Evolutionary conservation across 2,797 vertebrate species (phyloP).

Genomic region (Hippoglossus hippoglossus): DNA sequence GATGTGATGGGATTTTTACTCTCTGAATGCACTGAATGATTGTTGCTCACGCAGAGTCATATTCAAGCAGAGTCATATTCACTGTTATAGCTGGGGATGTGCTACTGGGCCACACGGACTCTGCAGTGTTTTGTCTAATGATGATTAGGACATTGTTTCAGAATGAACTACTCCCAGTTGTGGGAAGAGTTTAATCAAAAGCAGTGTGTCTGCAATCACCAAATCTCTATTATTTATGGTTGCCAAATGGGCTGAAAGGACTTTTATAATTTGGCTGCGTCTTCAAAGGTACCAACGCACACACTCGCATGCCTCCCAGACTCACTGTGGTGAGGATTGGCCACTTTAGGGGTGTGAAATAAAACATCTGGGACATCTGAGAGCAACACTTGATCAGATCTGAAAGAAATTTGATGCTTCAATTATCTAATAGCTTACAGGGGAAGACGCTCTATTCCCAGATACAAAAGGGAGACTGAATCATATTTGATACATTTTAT

Average conservation of each 20-base stretch:
- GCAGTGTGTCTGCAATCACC: constrained; percentile 10
- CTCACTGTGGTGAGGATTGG: constrained; percentile 12
- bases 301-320: constrained; percentile 16
- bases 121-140: constrained; percentile 29
- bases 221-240: constrained; percentile 32
- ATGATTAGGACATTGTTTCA: constrained; percentile 43
- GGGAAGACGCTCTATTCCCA: constrained; percentile 17
- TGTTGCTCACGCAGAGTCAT: constrained; percentile 17
- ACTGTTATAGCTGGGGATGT: constrained; percentile 1
- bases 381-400: constrained; percentile 24
- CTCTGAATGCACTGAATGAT: constrained; percentile 25
- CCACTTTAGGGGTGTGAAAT: constrained; percentile 28
- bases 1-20: constrained; percentile 35
- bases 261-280: constrained; percentile 50
- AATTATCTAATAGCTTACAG: background rate
- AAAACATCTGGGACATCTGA: constrained; percentile 51
- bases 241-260: constrained; percentile 1
- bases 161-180: background rate
- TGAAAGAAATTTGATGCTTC: constrained; percentile 11
- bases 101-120: constrained; percentile 22
- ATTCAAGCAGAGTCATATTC: constrained; percentile 18
- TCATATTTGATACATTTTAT: constrained; percentile 21
- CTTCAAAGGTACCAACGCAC: constrained; percentile 45
- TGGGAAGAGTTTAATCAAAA: constrained; percentile 37
- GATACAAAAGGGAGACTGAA: constrained; percentile 30